phyloP scores from a whole-genome alignment of 2,888 invertebrate genomes.

The Campoplex nolae region DNA sequence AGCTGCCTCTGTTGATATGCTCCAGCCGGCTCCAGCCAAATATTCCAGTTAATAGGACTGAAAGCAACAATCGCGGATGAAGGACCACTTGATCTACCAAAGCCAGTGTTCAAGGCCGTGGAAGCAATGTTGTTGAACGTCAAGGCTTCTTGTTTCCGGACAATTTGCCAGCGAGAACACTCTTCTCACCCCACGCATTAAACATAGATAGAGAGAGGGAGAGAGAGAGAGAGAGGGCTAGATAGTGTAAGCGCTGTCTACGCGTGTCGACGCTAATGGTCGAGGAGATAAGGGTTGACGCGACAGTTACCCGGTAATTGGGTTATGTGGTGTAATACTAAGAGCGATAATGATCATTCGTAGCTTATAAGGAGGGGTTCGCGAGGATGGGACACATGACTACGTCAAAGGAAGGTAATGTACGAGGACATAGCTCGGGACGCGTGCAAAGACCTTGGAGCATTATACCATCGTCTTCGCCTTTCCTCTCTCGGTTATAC shows the following conservation, averaged over 20 bases:
- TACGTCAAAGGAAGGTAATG: slow-evolving; percentile 69
- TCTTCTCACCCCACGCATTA: slow-evolving; percentile 25
- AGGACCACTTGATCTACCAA: slow-evolving; percentile 1
- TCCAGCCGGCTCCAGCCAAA: not conserved
- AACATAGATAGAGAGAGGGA: not conserved
- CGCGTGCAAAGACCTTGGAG: slow-evolving; percentile 26
- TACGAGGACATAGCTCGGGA: slow-evolving; percentile 39
- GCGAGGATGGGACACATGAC: slow-evolving; percentile 40
- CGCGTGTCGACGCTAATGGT: slow-evolving; percentile 74
- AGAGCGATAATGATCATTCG: slow-evolving; percentile 74
- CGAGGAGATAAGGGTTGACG: slow-evolving; percentile 75
- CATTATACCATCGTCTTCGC: slow-evolving; percentile 16
- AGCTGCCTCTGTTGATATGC: not conserved
- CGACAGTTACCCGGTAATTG: slow-evolving; percentile 76
- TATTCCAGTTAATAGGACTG: slow-evolving; percentile 5
- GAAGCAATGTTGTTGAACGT: slow-evolving; percentile 17
- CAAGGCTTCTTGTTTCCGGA: slow-evolving; percentile 56
- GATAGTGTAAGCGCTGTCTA: slow-evolving; percentile 41
- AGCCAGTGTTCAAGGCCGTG: slow-evolving; percentile 26
- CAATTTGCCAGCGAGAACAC: slow-evolving; percentile 61
- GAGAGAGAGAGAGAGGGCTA: slow-evolving; percentile 1
- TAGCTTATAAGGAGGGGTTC: slow-evolving; percentile 16
- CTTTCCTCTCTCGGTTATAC: not conserved
- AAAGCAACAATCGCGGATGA: not conserved
- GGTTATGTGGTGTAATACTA: slow-evolving; percentile 74